Evolutionary conservation across 2,113 vertebrate genomes (phyloP), one percentile per base, ranked within the genome.

Genomic region (Oncorhynchus mykiss): DNA sequence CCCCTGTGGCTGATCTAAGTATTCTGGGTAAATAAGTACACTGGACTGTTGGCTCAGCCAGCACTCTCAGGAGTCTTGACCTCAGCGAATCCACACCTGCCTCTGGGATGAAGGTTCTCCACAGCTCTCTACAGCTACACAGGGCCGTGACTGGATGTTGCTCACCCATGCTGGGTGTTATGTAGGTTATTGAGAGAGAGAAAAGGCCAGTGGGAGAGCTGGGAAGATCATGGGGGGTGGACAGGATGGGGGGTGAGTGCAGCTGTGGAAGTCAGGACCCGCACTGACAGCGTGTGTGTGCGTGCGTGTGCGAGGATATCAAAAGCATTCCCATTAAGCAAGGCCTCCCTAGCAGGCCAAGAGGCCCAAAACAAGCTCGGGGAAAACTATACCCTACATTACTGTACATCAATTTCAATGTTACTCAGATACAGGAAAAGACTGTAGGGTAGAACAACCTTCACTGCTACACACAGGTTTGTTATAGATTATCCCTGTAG

Each of bases 181-280:
- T 62, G 59, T 22, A 11, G 59, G 18, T 62, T 62, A 57, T 62
- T 62, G 59, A 7, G 59, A n/a, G 59, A 60, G 59, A 22, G 20
- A 24, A n/a, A 62, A 8, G 24, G 14, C 13, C 49, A 54, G 49
- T 54, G 51, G 14, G 51, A 54, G 16, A 14, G 51, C 51, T 54
- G 51, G 12, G 51, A 16, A 54, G 16, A 14, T 14, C 16, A 1
- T 14, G 3, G 16, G 51, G 16, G 51, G 51, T 1, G 5, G 51
- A 54, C 49, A 51, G 70, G 49, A 27, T 25, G 48, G 4, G 69
- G 24, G 70, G 48, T 24, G 13, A 1, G 5, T 71, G 70, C 70
- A 71, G 70, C 70, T 71, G 70, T 57, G 24, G 70, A 71, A 71
- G n/a, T 27, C 25, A 71, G 70, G 14, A 20, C 69, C 69, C 25